phyloP scores from a whole-genome alignment of 2,888 invertebrate species.

The Rhagium mordax region DNA sequence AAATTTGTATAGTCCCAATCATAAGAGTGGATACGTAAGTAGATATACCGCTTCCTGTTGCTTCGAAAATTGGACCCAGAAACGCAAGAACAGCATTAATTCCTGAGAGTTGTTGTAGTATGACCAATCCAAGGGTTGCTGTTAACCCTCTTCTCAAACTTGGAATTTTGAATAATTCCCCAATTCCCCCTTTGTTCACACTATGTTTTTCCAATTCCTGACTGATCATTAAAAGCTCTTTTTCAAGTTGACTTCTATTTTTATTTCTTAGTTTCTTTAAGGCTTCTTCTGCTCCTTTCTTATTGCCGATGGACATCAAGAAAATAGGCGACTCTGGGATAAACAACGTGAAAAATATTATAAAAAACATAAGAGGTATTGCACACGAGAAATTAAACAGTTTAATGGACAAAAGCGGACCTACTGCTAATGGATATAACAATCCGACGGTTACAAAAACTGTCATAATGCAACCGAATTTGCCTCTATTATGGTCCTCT shows the following conservation, averaged over 20 bases:
- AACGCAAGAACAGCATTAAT: constrained; percentile 87
- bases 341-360: constrained; percentile 48
- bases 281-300: constrained; percentile 76
- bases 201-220: constrained; percentile 34
- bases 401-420: constrained; percentile 52
- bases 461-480: constrained; percentile 73
- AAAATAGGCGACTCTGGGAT: constrained; percentile 58
- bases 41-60: constrained; percentile 77
- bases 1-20: constrained; percentile 83
- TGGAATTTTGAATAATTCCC: constrained; percentile 39
- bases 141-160: constrained; percentile 73
- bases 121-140: constrained; percentile 82
- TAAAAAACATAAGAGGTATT: constrained; percentile 50
- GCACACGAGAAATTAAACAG: constrained; percentile 50
- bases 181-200: constrained; percentile 35
- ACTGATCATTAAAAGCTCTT: constrained; percentile 38
- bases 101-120: constrained; percentile 86
- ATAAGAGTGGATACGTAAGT: constrained; percentile 80
- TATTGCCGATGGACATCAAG: constrained; percentile 68
- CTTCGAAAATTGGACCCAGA: constrained; percentile 79
- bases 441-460: constrained; percentile 51
- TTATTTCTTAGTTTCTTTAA: constrained; percentile 45
- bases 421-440: constrained; percentile 52
- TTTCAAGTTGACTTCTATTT: constrained; percentile 36
- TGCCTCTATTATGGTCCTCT: constrained; percentile 84